Percentiles rank a stretch among this genome's conserved stretches.
These are phyloP conservation scores for cattle (Bos taurus) DNA, from an alignment of 2,113 vertebrate genomes.

Conservation along the genomic window ARS-UCD2.0 NC_037349.1:60136001-60136500, in stretches of 20 bases:
- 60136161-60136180: background rate
- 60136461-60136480: background rate
- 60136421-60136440: too few relatives aligned
- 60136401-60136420: background rate
- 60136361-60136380: background rate
- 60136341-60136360: fast-evolving
- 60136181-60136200: background rate
- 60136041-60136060: background rate
- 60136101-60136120: background rate
- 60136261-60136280: too few relatives aligned
- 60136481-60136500: background rate
- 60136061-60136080: background rate
- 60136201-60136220: background rate
- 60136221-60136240: background rate
- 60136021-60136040: background rate
- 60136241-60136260: background rate
- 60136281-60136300: background rate
- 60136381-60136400: too few relatives aligned
- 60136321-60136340: fast-evolving
- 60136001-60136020: background rate
- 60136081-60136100: background rate
- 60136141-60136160: background rate
- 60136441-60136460: fast-evolving
- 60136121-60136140: background rate
- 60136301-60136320: background rate